Conservation (phyloP, 2,113 vertebrate genomes). For the Callospermophilus lateralis region DNA sequence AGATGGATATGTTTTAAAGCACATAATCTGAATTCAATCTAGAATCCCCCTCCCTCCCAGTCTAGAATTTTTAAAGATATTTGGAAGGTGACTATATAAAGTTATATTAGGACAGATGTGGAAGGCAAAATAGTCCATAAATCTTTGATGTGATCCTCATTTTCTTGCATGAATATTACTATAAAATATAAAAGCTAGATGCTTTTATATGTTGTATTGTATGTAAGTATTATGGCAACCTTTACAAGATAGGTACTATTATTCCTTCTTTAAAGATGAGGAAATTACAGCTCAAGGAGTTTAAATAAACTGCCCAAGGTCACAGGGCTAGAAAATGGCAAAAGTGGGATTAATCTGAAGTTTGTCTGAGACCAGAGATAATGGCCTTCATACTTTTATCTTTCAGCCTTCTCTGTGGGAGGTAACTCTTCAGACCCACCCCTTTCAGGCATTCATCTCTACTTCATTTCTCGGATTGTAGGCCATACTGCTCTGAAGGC, state of each 20-base stretch:
- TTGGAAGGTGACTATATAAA: not conserved
- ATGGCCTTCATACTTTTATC: not conserved
- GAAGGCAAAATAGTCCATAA: not conserved
- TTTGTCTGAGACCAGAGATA: not conserved
- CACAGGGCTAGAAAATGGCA: not conserved
- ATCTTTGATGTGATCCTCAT: not conserved
- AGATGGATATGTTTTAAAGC: not conserved
- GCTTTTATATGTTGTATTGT: slow-evolving; percentile 25
- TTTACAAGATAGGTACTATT: not conserved
- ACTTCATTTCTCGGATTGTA: not conserved
- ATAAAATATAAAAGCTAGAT: slow-evolving; percentile 30
- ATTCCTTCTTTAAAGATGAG: slow-evolving; percentile 37
- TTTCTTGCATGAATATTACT: slow-evolving; percentile 24
- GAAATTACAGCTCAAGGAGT: slow-evolving; percentile 8
- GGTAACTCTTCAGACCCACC: not conserved
- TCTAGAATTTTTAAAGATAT: not conserved
- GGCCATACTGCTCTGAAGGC: not conserved
- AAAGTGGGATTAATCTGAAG: not conserved
- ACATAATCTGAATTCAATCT: not conserved
- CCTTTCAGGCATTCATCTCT: not conserved
- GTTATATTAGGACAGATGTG: not conserved
- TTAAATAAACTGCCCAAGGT: not conserved
- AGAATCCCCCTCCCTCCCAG: not conserved
- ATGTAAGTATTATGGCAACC: slow-evolving; percentile 12
- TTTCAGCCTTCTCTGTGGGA: not conserved